These are phyloP conservation scores for Hirundichthys speculiger DNA, from an alignment of 2,113 vertebrate genomes.

Conservation along the genomic window DNA sequence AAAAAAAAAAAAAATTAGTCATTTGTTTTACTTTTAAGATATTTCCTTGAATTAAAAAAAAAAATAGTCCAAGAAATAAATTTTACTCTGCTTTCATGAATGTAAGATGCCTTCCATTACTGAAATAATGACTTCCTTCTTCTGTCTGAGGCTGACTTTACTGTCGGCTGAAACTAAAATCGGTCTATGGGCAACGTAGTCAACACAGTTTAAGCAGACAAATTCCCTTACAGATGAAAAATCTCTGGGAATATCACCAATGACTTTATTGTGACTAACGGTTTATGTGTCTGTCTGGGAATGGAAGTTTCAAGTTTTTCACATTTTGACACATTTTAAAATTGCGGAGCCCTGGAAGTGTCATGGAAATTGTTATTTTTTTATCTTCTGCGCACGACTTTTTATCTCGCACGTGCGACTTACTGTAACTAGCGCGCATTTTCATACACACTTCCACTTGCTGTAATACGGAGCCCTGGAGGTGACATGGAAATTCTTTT, in stretches of 20 bases:
- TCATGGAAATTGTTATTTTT: too few relatives aligned
- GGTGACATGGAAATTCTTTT: too few relatives aligned
- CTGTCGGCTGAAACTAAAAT: conserved; percentile 32
- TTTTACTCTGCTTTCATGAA: conserved; percentile 58
- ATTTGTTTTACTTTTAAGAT: conserved; percentile 56
- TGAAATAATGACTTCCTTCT: conserved; percentile 32
- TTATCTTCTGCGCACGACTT: too few relatives aligned
- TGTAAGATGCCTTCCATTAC: conserved; percentile 46
- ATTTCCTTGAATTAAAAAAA: conserved; percentile 54
- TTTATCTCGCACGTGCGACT: too few relatives aligned
- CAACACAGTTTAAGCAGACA: conserved; percentile 3
- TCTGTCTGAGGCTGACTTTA: conserved; percentile 2
- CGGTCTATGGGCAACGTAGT: neutral
- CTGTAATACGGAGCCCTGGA: too few relatives aligned
- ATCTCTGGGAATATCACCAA: neutral
- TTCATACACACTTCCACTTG: too few relatives aligned
- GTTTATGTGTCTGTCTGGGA: too few relatives aligned
- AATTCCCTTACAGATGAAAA: neutral
- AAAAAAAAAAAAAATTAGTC: neutral
- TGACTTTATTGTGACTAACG: neutral
- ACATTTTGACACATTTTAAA: too few relatives aligned
- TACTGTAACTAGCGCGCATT: too few relatives aligned
- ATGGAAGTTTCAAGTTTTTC: too few relatives aligned
- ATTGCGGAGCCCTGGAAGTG: too few relatives aligned
- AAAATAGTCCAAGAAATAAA: conserved; percentile 64